Evolutionary conservation across 2,797 vertebrate species (phyloP).

Genomic region (Bradypus variegatus): DNA sequence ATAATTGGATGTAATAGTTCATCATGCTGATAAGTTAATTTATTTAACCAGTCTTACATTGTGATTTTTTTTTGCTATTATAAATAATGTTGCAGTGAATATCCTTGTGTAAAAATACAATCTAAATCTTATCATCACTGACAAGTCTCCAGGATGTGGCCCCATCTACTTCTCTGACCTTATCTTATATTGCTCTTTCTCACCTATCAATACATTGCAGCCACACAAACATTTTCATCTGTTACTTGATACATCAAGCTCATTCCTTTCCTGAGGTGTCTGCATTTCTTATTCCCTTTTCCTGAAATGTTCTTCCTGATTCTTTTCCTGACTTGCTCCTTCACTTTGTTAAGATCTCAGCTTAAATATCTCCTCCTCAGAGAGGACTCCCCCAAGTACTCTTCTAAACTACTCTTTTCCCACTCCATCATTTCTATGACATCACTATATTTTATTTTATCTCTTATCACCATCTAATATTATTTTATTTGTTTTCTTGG

Average conservation of each 20-base stretch:
- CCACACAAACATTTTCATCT: conserved; percentile 4
- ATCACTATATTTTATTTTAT: conserved; percentile 8
- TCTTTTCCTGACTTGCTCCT: neutral
- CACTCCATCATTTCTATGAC: neutral
- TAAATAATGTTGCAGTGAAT: neutral
- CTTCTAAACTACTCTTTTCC: conserved; percentile 2
- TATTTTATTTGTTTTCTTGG: conserved; percentile 41
- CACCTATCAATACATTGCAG: neutral
- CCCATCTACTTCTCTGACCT: neutral
- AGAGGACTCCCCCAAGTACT: conserved; percentile 18
- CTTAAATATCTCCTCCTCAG: neutral
- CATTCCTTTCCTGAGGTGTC: neutral
- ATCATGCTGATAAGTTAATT: neutral
- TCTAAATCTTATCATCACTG: neutral
- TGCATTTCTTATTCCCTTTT: neutral
- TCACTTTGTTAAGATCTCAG: conserved; percentile 25
- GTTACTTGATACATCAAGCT: neutral
- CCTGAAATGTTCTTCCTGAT: conserved; percentile 1
- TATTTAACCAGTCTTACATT: neutral
- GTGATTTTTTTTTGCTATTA: neutral
- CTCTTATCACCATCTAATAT: neutral
- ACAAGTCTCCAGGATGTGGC: neutral
- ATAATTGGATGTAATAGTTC: conserved; percentile 12
- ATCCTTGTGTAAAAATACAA: neutral
- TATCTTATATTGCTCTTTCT: neutral